A percentile compares a stretch with the other conserved stretches of the same genome.
phyloP scores from a whole-genome alignment of 2,113 vertebrate genomes.

The Phainopepla nitens region DNA sequence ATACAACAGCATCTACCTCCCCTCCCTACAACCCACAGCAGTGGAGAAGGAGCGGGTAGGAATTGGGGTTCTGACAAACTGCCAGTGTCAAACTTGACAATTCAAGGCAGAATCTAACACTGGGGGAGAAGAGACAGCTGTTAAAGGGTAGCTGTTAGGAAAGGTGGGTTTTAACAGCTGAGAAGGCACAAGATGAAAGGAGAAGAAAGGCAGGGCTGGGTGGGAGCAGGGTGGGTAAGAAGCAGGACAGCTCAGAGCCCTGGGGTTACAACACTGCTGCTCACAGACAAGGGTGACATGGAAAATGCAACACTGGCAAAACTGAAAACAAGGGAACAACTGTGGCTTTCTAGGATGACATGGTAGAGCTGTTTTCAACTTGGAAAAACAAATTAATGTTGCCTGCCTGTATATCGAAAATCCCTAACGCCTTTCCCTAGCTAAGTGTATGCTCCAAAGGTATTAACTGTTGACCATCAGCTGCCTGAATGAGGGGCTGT shows the following conservation, averaged over 20 bases:
- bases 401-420: neutral
- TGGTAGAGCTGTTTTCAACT: neutral
- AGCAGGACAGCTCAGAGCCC: neutral
- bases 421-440: neutral
- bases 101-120: neutral
- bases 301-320: neutral
- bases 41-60: neutral
- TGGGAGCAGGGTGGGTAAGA: fast-evolving
- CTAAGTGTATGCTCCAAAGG: neutral
- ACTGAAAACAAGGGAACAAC: neutral
- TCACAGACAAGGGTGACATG: neutral
- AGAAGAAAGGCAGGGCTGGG: neutral
- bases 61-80: neutral
- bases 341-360: neutral
- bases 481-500: neutral
- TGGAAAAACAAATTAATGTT: neutral
- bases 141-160: neutral
- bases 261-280: neutral
- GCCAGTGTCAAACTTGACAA: neutral
- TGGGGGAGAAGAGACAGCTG: neutral
- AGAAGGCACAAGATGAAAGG: neutral
- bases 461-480: neutral
- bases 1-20: neutral
- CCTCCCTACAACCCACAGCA: neutral
- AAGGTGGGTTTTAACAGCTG: neutral